Evolutionary conservation across 1,140 invertebrate genomes (phyloP), one percentile per base, ranked within the genome.

Genomic region (Drosophila prosaltans): DNA sequence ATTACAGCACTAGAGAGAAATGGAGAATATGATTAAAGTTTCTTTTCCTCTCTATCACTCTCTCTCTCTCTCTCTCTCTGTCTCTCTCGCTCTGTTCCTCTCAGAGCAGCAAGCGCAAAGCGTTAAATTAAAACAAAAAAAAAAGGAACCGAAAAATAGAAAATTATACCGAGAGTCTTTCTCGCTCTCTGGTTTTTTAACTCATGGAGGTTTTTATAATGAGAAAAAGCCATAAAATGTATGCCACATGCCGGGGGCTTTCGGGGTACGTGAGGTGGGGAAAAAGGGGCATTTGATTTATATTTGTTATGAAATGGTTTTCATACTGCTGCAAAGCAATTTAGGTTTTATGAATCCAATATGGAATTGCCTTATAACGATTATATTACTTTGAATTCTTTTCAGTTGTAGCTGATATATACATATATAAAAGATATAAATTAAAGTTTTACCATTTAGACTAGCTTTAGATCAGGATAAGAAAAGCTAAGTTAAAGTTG

Each of bases 21-120:
- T n/a, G 51, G 60, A 68, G 84, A 86, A 83, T 80, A 83, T 83
- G 80, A 86, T 86, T 86, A 86, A 86, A 88, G 83, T 85, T 85
- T 60, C 51, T 66, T 58, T 41, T 16, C 32, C 58, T 65, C 32
- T 51, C 74, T 48, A 48, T 36, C 64, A 41, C 66, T 41, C n/a
- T 30, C 62, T 65, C 40, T 51, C 73, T 48, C 66, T 41, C n/a
- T 30, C 62, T 65, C 40, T 51, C 73, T 48, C 62, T 36, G 59
- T 41, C 11, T 41, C 58, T 65, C 32, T 51, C 74, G 39, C 58
- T 39, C 64, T 51, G 16, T 16, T 16, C 16, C 16, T 16, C 16
- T 16, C 16, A 59, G 64, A 72, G 48, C 74, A 57, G 60, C 60
- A 45, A 69, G 76, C 77, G 80, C 89, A 73, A 78, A 84, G 80